Conservation (phyloP, 2,888 invertebrate genomes). For the Sinodicranocentrus sp. region DNA sequence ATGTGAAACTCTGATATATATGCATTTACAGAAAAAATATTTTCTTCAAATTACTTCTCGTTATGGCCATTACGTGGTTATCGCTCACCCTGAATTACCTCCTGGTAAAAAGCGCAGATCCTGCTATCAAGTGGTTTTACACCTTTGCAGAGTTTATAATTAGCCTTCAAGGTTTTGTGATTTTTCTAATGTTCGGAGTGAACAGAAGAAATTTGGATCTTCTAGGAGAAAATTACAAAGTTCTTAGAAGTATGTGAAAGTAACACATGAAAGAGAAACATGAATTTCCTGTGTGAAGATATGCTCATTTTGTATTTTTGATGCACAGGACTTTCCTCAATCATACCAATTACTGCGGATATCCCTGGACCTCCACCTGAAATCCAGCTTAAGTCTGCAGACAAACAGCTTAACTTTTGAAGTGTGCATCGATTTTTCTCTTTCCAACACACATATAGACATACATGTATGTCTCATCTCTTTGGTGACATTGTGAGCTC, state of each 20-base stretch:
- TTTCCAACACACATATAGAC: too few relatives aligned
- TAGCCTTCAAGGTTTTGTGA: conserved; percentile 70
- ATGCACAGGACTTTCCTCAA: conserved; percentile 53
- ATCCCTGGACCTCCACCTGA: conserved; percentile 55
- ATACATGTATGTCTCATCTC: too few relatives aligned
- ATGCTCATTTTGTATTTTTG: too few relatives aligned
- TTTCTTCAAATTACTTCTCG: conserved; percentile 70
- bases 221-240: conserved; percentile 67
- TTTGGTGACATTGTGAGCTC: too few relatives aligned
- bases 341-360: conserved; percentile 56
- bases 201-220: conserved; percentile 68
- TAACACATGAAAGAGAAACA: neutral
- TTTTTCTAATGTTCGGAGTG: conserved; percentile 70
- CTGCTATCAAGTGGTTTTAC: conserved; percentile 66
- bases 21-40: conserved; percentile 57
- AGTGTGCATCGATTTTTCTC: too few relatives aligned
- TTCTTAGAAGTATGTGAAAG: conserved; percentile 58
- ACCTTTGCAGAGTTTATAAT: conserved; percentile 68
- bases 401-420: too few relatives aligned
- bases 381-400: conserved; percentile 53
- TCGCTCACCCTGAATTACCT: conserved; percentile 61
- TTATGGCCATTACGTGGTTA: conserved; percentile 70
- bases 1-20: neutral
- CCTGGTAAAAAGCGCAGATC: conserved; percentile 61
- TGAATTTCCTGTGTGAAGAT: neutral